These are phyloP conservation scores for Andrena hattorfiana DNA, from an alignment of 2,888 invertebrate genomes.

Conservation along the genomic window DNA sequence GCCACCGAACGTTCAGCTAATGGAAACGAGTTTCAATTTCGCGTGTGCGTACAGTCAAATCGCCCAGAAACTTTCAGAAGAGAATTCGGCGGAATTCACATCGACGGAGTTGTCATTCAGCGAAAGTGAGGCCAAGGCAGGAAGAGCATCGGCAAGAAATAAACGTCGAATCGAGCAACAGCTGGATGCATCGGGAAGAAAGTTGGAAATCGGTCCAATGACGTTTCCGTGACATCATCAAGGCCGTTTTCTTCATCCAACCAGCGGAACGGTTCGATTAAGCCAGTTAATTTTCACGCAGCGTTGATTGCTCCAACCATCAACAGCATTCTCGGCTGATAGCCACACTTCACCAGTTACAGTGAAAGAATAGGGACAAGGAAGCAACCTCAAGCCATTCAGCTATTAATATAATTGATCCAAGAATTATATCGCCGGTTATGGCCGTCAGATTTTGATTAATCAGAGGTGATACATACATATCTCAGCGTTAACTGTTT, in stretches of 20 bases:
- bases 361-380: constrained; percentile 9
- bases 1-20: too few species aligned
- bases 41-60: too few species aligned
- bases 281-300: constrained; percentile 63
- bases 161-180: constrained; percentile 23
- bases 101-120: too few species aligned
- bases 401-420: constrained; percentile 16
- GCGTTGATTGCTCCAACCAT: constrained; percentile 43
- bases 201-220: constrained; percentile 51
- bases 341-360: too few species aligned
- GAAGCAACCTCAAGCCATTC: background rate
- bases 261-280: constrained; percentile 47
- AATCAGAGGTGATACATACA: background rate
- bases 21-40: too few species aligned
- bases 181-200: constrained; percentile 48
- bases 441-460: constrained; percentile 6
- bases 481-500: background rate
- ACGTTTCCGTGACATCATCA: constrained; percentile 55
- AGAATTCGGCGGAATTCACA: too few species aligned
- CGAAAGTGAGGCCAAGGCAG: too few species aligned
- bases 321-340: constrained; percentile 39
- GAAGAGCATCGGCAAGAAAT: constrained; percentile 5
- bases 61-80: too few species aligned
- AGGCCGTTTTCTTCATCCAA: constrained; percentile 56
- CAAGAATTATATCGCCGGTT: background rate